Base-by-base conservation (phyloP, 2,113 vertebrate species). In the Prionailurus bengalensis region DNA sequence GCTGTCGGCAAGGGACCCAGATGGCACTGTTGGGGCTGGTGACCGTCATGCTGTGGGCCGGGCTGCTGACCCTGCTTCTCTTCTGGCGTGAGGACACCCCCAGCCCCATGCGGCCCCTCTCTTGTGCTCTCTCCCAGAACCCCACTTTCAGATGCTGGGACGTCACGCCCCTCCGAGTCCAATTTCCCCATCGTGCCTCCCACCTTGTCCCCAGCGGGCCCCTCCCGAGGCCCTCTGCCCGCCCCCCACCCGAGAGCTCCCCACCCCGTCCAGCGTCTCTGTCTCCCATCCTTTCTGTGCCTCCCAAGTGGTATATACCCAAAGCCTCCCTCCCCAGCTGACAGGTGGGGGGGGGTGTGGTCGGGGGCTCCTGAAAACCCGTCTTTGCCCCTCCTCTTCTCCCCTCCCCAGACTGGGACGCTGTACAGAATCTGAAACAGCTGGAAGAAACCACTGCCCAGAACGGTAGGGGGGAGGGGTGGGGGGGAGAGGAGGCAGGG, bases 81-180 rank as follows among this genome's bases (percentile, higher is more conserved):
- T 68, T 97, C 17, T 98, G 98, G 98, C 98, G 97, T 98, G 74
- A 97, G 98, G 71, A 96, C 61, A 65, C 7, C 91, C 71, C n/a
- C 61, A 1, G 39, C 33, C 89, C 92, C 25, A 0, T 0, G 0
- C 0, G 6, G n/a, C 10, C 53, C n/a, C 25, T 16, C 4, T 65
- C 76, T 31, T 12, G 0, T 17, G 39, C 10, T 17, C 83, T 53
- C 58, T 76, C 79, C n/a, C 21, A 39, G 42, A 71, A 12, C 14
- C 42, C 81, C 55, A 42, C 39, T 12, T 31, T 61, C 45, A 31
- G 27, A 16, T 15, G 25, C 91, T 23, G 17, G 61, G 58, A 61
- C 89, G 19, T 5, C 19, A 7, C 11, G 7, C 0, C 4, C 39
- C 17, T 39, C 0, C 2, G 63, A 80, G n/a, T 29, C 33, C n/a